Evolutionary conservation across 2,797 vertebrate genomes (phyloP).

Genomic region (Buceros bicornis): DNA sequence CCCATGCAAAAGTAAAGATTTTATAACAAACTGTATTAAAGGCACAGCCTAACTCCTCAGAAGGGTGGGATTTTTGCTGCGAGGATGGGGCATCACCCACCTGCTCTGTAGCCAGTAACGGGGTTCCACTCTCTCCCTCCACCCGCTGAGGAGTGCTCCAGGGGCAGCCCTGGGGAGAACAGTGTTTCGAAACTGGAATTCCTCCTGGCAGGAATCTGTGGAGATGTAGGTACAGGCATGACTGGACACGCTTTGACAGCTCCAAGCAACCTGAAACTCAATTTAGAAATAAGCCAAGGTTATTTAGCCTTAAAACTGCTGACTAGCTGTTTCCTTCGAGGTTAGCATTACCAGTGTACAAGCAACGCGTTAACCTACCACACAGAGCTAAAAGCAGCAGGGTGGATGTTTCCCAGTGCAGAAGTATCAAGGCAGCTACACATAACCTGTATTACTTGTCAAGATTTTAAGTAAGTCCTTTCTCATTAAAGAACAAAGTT

Average conservation of each 20-base stretch:
- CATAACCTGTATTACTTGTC: neutral
- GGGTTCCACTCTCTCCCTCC: neutral
- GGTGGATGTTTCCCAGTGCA: neutral
- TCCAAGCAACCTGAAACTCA: neutral
- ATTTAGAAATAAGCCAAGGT: neutral
- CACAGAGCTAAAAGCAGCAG: neutral
- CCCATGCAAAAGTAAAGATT: neutral
- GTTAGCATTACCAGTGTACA: neutral
- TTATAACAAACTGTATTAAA: neutral
- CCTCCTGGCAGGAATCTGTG: neutral
- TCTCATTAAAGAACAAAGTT: neutral
- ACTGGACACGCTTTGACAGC: neutral
- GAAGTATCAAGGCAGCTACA: neutral
- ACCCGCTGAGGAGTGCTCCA: neutral
- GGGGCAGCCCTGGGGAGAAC: neutral
- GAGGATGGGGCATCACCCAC: neutral
- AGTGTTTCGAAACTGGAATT: neutral
- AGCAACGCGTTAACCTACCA: rapidly evolving
- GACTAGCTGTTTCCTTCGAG: neutral
- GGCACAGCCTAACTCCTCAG: neutral
- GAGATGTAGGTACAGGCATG: neutral
- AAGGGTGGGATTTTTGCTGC: neutral
- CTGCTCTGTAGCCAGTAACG: neutral
- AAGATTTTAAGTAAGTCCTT: neutral
- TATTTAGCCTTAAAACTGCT: neutral